Base-by-base conservation (phyloP, 2,888 invertebrate genomes). In the Pegoplata infirma region DNA sequence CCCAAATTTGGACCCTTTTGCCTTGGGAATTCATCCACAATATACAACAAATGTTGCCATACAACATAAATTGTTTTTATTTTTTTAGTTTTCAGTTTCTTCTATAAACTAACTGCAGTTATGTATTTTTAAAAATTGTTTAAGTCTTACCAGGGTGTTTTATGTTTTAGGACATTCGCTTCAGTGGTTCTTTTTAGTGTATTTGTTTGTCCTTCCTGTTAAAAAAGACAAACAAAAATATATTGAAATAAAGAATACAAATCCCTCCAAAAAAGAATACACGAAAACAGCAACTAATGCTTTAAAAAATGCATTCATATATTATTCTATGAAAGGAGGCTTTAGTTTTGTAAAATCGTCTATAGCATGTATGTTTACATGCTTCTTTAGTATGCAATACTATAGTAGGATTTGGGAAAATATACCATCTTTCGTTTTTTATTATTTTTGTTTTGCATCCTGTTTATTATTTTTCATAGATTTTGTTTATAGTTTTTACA, bases 101-200 rank as follows among this genome's bases (percentile, higher is more conserved):
- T 8, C 17, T 64, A 25, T 6, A 6, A 25, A n/a, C n/a, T n/a
- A n/a, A n/a, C n/a, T n/a, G n/a, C n/a, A n/a, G n/a, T n/a, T n/a
- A n/a, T n/a, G n/a, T n/a, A n/a, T n/a, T n/a, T n/a, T n/a, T 49
- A 47, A 49, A 47, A 8, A 17, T 32, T 28, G 44, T 44, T 64
- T 21, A n/a, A 49, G 17, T 32, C 25, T 17, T 32, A 44, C 1
- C 12, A 40, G 5, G 10, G 19, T 51, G 36, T 64, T 49, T 59
- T 47, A 32, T 66, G 47, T 77, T 74, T 74, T 59, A 74, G 78
- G 47, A 74, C 74, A 55, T 69, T 78, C 64, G 69, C 73, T 69
- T 58, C 69, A 64, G 58, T 73, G 49, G 63, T 63, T 67, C 61
- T 46, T 58, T 58, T 55, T 63, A 17, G 44, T 47, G 25, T 66